Evolutionary conservation across 2,797 vertebrate species (phyloP), one percentile per base, ranked within the genome.

Genomic region (Macrochelys suwanniensis): DNA sequence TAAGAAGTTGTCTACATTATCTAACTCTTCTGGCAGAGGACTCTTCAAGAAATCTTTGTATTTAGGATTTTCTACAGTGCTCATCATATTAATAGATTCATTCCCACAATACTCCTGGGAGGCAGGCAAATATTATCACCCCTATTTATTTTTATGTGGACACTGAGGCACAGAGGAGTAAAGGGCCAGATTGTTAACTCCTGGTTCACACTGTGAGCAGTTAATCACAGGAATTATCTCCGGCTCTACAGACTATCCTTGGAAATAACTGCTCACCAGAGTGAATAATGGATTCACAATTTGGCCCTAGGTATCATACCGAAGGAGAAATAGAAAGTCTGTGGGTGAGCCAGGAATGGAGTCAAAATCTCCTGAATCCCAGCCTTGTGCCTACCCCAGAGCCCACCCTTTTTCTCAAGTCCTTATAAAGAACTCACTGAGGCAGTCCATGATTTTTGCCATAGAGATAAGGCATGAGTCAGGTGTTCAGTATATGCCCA

Each of bases 1-100:
- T 45, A 93, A 77, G 87, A 95, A 93, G 92, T 94, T 93, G 84
- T 92, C 91, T 85, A 74, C 82, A 89, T 94, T 92, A 94, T 86
- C 87, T 21, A 82, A 74, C 81, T 96, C 57, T 92, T 91, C 83
- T 87, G 87, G 85, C 85, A 85, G 50, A 74, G 87, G n/a, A 87
- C 93, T 88, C 77, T 42, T 82, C 83, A 78, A 1, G 0, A 51
- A 82, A 74, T 65, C 92, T 81, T 81, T 87, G 71, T 6, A 65
- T 85, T 96, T 92, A 77, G 82, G 82, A 74, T 91, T 93, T 68
- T 95, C 95, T 57, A 84, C 71, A 87, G 71, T 59, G 33, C 49
- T 94, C 28, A 6, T 89, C 42, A 47, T 47, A 23, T 89, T 54
- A 94, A 54, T 65, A 90, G 80, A 56, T 12, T 84, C 76, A 45